Evolutionary conservation across 92 coral and sea anemone genomes (phyloP).

Genomic region (Heteractis magnifica): DNA sequence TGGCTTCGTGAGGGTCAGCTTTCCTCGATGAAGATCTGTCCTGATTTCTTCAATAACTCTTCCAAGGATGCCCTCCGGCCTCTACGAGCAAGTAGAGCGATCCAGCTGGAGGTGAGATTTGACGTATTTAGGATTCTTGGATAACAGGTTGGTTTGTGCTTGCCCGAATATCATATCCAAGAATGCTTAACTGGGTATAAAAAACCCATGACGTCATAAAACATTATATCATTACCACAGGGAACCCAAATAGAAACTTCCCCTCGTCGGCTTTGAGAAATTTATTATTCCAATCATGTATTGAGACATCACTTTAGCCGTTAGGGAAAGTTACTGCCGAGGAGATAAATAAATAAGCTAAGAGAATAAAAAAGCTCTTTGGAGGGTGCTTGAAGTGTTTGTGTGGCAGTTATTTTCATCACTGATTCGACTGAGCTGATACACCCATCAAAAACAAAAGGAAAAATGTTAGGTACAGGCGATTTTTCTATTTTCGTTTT

Average conservation of each 20-base stretch:
- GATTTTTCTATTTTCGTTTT: background rate
- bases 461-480: background rate
- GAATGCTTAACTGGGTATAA: background rate
- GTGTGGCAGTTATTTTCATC: too few relatives aligned
- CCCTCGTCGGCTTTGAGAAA: background rate
- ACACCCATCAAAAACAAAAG: background rate
- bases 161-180: slow-evolving; percentile 34
- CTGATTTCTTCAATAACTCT: background rate
- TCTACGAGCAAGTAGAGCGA: background rate
- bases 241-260: slow-evolving; percentile 14
- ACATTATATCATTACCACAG: slow-evolving; percentile 14
- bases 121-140: slow-evolving; percentile 2
- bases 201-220: slow-evolving; percentile 20
- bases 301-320: background rate
- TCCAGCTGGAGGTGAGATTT: background rate
- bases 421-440: background rate
- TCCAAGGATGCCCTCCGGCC: background rate
- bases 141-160: slow-evolving; percentile 15
- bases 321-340: too few relatives aligned
- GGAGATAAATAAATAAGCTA: too few relatives aligned
- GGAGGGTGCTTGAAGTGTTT: too few relatives aligned
- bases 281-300: background rate
- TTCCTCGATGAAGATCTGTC: background rate
- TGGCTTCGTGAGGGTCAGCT: background rate
- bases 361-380: too few relatives aligned